Evolutionary conservation across 1,140 invertebrate genomes (phyloP).

Genomic region (Lepidurus arcticus): DNA sequence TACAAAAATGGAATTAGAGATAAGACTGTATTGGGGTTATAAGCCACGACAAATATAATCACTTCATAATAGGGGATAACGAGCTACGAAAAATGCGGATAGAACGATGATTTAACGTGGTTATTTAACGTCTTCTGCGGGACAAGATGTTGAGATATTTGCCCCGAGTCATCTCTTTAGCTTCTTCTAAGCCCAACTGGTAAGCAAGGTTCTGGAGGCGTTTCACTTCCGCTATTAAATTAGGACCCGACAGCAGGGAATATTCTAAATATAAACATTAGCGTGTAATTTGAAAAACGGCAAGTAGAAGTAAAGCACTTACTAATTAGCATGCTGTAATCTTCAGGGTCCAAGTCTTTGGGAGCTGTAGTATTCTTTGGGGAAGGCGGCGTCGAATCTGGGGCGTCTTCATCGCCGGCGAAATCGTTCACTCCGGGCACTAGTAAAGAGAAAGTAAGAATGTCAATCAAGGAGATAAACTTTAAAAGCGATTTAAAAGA

Average conservation of each 20-base stretch:
- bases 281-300: constrained; percentile 37
- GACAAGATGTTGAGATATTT: constrained; percentile 80
- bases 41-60: constrained; percentile 2
- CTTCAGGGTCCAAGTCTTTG: constrained; percentile 45
- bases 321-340: constrained; percentile 33
- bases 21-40: constrained; percentile 14
- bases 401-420: constrained; percentile 44
- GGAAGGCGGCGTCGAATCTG: constrained; percentile 44
- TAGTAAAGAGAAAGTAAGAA: constrained; percentile 37
- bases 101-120: neutral
- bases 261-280: constrained; percentile 55
- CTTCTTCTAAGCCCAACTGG: constrained; percentile 85
- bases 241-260: constrained; percentile 66
- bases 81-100: neutral
- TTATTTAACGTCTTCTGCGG: neutral
- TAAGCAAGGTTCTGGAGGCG: constrained; percentile 88
- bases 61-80: neutral
- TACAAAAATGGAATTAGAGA: constrained; percentile 19
- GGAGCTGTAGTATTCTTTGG: constrained; percentile 33
- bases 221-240: constrained; percentile 83
- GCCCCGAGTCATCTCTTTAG: constrained; percentile 91
- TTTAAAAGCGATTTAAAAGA: constrained; percentile 24
- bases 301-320: constrained; percentile 29
- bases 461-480: constrained; percentile 34
- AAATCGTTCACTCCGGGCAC: constrained; percentile 37